Base-by-base conservation (phyloP, 2,797 vertebrate species). In the Crax fasciolata region DNA sequence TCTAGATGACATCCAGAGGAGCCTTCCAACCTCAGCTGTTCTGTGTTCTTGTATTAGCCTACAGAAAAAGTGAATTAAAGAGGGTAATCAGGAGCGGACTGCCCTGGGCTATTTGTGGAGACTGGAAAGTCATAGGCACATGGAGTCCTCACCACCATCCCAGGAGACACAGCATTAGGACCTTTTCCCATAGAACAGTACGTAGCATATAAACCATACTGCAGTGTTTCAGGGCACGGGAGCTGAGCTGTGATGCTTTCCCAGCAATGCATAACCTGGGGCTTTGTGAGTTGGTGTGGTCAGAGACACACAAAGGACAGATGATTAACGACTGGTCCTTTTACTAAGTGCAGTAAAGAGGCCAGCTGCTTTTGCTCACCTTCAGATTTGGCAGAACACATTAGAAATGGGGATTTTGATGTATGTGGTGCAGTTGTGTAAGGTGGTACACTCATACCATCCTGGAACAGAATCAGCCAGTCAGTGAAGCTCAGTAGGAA, bases 331-430 rank as follows among this genome's bases (percentile, higher is more conserved):
- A 4, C 35, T 70, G 38, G 17, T 73, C 61, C 74, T 84, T 35
- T 54, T n/a, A n/a, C 38, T 90, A 61, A 81, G 59, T 9, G 25
- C 57, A 63, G 32, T 12, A 39, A 86, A 52, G 55, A 65, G n/a
- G 39, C 27, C 74, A 81, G 77, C 63, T 94, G 71, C 59, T 81
- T 73, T 86, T 38, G 28, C 25, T 86, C 6, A 0, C 59, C 48
- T 70, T 81, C 43, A 8, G 19, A 66, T 89, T 84, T 89, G 87
- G 79, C 59, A 84, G 83, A 71, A 61, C 27, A 9, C 21, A 30
- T 39, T 74, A 54, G 80, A 79, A 90, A 39, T 5, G 32, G n/a
- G 28, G 79, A 17, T 94, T 93, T 89, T 90, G 59, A 62, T 25
- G 13, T 12, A 35, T 21, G 71, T 88, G 63, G 21, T 73, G 49